Evolutionary conservation across 2,888 invertebrate genomes (phyloP).

Genomic region (Zhuqinia jingwanae): DNA sequence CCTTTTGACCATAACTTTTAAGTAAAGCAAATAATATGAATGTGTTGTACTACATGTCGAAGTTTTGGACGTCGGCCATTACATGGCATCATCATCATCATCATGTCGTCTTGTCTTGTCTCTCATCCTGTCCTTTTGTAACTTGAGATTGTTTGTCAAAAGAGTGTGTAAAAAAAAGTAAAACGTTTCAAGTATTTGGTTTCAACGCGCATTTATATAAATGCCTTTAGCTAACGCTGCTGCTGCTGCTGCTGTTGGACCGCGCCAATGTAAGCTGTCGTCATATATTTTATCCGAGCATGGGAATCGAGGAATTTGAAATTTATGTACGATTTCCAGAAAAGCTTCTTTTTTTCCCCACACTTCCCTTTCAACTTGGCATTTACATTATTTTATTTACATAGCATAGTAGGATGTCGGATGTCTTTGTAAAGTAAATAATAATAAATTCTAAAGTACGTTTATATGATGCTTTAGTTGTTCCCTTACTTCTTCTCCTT

Average conservation of each 20-base stretch:
- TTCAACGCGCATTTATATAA: background rate
- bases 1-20: background rate
- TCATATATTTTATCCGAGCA: too few species aligned
- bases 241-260: too few species aligned
- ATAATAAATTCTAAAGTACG: background rate
- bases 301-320: too few species aligned
- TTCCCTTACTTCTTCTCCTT: background rate
- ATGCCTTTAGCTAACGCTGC: too few species aligned
- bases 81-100: background rate
- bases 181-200: too few species aligned
- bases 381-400: constrained; percentile 1
- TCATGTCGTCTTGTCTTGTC: too few species aligned
- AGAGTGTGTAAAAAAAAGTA: background rate
- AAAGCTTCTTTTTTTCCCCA: too few species aligned
- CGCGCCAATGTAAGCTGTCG: too few species aligned
- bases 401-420: constrained; percentile 15
- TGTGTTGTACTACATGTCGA: background rate
- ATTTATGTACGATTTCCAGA: too few species aligned
- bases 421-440: constrained; percentile 4
- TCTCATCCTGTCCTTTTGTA: too few species aligned
- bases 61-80: background rate
- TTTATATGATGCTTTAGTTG: constrained; percentile 7
- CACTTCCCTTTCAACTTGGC: too few species aligned
- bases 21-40: background rate
- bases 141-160: too few species aligned